phyloP scores from a whole-genome alignment of 2,113 vertebrate species.

The Murina feae region DNA sequence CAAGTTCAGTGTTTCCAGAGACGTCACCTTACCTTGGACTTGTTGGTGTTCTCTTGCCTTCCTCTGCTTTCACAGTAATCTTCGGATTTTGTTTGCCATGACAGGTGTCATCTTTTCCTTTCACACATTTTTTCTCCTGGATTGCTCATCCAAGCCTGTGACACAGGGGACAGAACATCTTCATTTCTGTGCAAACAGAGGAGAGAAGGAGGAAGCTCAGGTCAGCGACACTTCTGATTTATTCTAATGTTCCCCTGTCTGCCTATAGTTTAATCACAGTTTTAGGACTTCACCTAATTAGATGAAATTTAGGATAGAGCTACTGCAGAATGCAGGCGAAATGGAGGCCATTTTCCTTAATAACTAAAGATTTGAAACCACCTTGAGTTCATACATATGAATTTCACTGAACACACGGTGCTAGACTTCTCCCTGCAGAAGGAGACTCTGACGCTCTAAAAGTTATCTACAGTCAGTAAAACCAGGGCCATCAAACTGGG shows the following conservation, averaged over 20 bases:
- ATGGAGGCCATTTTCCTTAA: background rate
- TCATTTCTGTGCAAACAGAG: background rate
- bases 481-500: background rate
- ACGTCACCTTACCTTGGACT: background rate
- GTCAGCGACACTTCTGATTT: background rate
- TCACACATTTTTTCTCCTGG: background rate
- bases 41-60: background rate
- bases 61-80: background rate
- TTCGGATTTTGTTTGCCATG: background rate
- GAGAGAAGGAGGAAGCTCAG: background rate
- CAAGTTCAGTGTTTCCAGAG: background rate
- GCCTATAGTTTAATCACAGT: conserved; percentile 18
- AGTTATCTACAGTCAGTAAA: background rate
- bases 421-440: background rate
- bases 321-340: background rate
- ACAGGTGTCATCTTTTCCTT: conserved; percentile 41
- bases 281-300: conserved; percentile 1
- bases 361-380: background rate
- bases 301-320: background rate
- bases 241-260: background rate
- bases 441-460: background rate
- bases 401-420: fast-evolving
- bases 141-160: background rate
- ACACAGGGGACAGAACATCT: background rate
- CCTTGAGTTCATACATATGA: fast-evolving